Base-by-base conservation (phyloP, 2,888 invertebrate species). In the Imbricaverruca yamaguchii region DNA sequence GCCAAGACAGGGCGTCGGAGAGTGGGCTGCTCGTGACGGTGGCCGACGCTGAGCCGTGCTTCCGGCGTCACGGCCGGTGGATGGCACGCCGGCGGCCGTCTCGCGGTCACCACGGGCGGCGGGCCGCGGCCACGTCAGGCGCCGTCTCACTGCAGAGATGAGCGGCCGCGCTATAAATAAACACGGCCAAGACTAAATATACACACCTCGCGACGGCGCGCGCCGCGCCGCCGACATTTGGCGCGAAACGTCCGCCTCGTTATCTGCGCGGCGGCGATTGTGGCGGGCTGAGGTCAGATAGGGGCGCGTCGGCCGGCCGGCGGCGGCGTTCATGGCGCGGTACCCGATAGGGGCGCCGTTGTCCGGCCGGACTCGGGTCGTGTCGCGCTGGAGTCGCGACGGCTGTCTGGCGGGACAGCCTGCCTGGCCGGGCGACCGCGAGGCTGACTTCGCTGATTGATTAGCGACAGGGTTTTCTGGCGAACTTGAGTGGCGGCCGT, bases 151-250 rank as follows among this genome's bases (percentile, higher is more conserved):
- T 67, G 67, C 67, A 25, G 67, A 67, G 67, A 67, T 67, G 67
- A n/a, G n/a, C 25, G 25, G n/a, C 67, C 12, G 67, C 39, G 15
- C 7, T 74, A 74, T 74, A 74, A 74, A 74, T 74, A 74, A 74
- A 74, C 74, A 74, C 39, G 53, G 53, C 39, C 53, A 25, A 53
- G 53, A 74, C 74, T 74, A 74, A 74, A 74, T 74, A 74, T 74
- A 74, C 74, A 74, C 7, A 53, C 18, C 53, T 18, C 53, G 74
- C 39, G 53, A 9, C 74, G 74, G 39, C 74, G 74, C 53, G 69
- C 69, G 23, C 15, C 23, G 69, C 25, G 39, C 53, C 11, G 74
- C 18, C 74, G 74, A 53, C 74, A 21, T 25, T 15, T 74, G 74
- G 74, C 39, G 39, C 18, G 74, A 13, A 39, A 18, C 74, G 53